Base-by-base conservation (phyloP, 2,113 vertebrate species). In the Tympanuchus pallidicinctus region DNA sequence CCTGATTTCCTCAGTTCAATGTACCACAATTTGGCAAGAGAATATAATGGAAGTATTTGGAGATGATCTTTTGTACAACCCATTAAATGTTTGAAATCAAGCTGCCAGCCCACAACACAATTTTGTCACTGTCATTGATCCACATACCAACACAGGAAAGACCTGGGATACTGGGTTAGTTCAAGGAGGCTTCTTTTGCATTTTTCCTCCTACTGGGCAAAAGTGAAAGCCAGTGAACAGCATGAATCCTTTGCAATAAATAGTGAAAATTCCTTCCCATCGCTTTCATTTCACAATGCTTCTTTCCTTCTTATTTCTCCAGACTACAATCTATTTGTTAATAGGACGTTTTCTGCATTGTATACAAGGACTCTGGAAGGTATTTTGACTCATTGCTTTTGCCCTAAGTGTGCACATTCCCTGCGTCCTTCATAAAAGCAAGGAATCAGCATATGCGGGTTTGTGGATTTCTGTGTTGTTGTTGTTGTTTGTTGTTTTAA, bases 91-190 rank as follows among this genome's bases (percentile, higher is more conserved):
- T 88, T 94, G 88, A 78, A 88, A 80, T 90, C 79, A 86, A 93
- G 67, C 82, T 93, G 74, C 81, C 77, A 92, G 64, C 36, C 65
- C 57, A 77, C 30, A 63, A 11, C 69, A 52, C 50, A 13, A 65
- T 93, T 96, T 96, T 94, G 69, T 94, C 81, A 74, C 74, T 88
- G 84, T 90, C 83, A 57, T 14, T 40, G 67, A 85, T 93, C 42
- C 28, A 52, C 34, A 45, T 20, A 69, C 8, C 13, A 73, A 85
- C 75, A 28, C 12, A 76, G 42, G 1, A 82, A 85, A 85, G 56
- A 81, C 65, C 69, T 90, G 30, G 17, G 42, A 52, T 52, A 12
- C 12, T 86, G 61, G 22, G 27, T 50, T 0, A 0, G 24, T 67
- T 20, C 9, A 2, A 74, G 12, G 4, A 27, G 9, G 14, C 2